These are phyloP conservation scores for Pachypanchax playfairii DNA, from an alignment of 2,113 vertebrate species.

Conservation along the genomic window DNA sequence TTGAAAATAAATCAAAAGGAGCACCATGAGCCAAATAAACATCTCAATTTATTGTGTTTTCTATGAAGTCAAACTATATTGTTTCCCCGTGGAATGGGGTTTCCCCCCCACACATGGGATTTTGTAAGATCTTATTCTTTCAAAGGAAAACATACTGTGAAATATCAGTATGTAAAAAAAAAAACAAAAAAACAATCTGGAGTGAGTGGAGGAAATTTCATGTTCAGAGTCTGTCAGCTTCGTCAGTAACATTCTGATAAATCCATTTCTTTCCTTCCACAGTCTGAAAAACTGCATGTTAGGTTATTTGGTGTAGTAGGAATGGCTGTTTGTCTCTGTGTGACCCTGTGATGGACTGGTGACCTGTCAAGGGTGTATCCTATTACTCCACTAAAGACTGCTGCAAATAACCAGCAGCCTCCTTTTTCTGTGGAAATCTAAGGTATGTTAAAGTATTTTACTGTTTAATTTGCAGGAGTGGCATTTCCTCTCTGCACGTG, in stretches of 20 bases:
- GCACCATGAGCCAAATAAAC: not conserved
- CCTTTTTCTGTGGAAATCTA: not conserved
- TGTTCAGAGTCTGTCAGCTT: no score
- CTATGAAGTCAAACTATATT: not conserved
- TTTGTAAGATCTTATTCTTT: constrained; percentile 13
- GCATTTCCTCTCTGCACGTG: constrained; percentile 2
- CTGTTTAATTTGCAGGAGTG: constrained; percentile 7
- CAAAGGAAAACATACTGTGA: constrained; percentile 2
- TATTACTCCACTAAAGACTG: no score
- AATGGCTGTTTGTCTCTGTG: no score
- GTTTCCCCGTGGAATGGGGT: not conserved
- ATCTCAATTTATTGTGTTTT: not conserved
- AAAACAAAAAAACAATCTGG: constrained; percentile 28
- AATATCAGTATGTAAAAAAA: constrained; percentile 10
- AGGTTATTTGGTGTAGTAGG: no score
- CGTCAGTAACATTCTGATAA: no score
- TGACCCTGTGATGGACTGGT: no score
- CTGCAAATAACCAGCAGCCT: no score
- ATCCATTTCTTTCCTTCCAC: no score
- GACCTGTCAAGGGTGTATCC: no score
- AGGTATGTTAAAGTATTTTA: constrained; percentile 3
- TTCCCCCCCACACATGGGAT: constrained; percentile 6
- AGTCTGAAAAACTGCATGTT: no score
- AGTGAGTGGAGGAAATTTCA: constrained; percentile 33
- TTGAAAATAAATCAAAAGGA: not conserved